Percentiles rank a stretch among this genome's conserved stretches.
Conservation (phyloP, 2,113 vertebrate genomes). For the Ictalurus punctatus region DNA sequence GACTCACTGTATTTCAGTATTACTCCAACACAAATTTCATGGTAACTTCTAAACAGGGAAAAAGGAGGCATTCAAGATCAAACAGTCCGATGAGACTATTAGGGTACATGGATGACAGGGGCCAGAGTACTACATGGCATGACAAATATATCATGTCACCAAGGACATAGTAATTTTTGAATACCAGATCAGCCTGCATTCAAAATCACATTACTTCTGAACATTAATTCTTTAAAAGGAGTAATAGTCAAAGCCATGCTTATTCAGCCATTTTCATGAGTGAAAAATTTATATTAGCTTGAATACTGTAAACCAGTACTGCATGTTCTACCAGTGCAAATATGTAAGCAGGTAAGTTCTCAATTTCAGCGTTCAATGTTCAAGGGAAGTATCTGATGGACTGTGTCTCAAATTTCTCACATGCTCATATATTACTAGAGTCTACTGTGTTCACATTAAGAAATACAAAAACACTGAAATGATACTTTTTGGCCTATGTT, state of each 20-base stretch:
- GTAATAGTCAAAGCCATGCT: background rate
- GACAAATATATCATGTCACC: background rate
- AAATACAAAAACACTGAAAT: background rate
- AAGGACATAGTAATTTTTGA: background rate
- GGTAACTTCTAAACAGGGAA: constrained; percentile 8
- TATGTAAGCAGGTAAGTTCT: background rate
- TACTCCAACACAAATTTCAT: background rate
- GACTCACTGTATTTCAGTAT: constrained; percentile 13
- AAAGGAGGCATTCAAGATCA: background rate
- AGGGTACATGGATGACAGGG: background rate
- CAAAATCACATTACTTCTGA: background rate
- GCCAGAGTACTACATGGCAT: constrained; percentile 11
- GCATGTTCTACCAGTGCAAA: background rate
- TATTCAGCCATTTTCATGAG: background rate
- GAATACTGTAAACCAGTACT: background rate
- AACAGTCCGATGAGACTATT: constrained; percentile 1
- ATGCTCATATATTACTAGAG: background rate
- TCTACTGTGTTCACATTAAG: background rate
- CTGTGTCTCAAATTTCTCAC: background rate
- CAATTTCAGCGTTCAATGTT: background rate
- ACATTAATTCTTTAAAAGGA: background rate
- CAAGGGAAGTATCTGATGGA: background rate
- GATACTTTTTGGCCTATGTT: background rate
- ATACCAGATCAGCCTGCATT: background rate
- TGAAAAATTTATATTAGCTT: background rate